Percentiles rank a stretch among this genome's conserved stretches.
Evolutionary conservation across 1,140 invertebrate species (phyloP).

Genomic region (Lordiphosa collinella): DNA sequence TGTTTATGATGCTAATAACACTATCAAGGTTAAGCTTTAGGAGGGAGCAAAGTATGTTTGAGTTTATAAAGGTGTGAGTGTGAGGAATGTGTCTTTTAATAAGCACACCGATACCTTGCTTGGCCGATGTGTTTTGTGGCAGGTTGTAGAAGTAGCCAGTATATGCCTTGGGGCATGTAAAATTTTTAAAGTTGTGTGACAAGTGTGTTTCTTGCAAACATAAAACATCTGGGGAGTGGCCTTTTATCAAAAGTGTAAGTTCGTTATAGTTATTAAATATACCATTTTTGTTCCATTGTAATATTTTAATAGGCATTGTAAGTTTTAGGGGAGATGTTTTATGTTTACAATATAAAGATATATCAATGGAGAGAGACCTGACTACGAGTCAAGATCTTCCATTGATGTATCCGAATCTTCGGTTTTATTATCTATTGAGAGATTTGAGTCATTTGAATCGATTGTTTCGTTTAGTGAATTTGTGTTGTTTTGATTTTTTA

Average conservation of each 20-base stretch:
- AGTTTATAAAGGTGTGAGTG: background rate
- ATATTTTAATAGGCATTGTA: constrained; percentile 10
- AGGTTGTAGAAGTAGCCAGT: constrained; percentile 7
- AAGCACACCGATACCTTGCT: constrained; percentile 14
- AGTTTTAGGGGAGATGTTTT: constrained; percentile 2
- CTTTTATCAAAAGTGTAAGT: constrained; percentile 14
- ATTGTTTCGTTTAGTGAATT: constrained; percentile 8
- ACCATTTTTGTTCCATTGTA: constrained; percentile 24
- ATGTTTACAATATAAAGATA: constrained; percentile 8
- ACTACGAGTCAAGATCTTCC: constrained; percentile 6
- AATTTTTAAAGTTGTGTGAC: too few species aligned
- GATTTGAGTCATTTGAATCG: background rate
- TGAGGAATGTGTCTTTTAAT: constrained; percentile 11
- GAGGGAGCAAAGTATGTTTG: background rate
- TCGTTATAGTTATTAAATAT: constrained; percentile 24
- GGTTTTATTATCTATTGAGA: background rate
- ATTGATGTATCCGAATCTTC: constrained; percentile 6
- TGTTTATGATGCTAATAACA: constrained; percentile 6
- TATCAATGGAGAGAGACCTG: background rate
- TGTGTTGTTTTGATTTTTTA: constrained; percentile 3
- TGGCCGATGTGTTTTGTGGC: constrained; percentile 5
- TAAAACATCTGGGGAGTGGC: too few species aligned
- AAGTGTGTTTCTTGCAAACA: constrained; percentile 15
- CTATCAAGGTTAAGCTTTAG: background rate
- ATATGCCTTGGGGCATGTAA: constrained; percentile 5